These are phyloP conservation scores for Drosophila varians DNA, from an alignment of 1,140 invertebrate genomes.

Conservation along the genomic window DNA sequence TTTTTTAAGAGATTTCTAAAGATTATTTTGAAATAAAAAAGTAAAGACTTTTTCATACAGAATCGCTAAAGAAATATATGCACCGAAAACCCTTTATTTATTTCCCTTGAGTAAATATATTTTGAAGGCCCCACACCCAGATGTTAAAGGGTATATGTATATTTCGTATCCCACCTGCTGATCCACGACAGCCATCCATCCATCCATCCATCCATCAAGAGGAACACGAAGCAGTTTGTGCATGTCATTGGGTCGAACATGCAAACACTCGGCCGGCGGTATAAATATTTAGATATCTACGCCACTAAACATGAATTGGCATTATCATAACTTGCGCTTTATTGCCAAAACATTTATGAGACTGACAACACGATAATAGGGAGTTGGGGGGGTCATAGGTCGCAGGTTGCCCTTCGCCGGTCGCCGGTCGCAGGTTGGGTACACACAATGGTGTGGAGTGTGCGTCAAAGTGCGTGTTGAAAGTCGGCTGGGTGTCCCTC, in stretches of 20 bases:
- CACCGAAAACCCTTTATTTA: no score
- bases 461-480: slow-evolving; percentile 69
- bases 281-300: slow-evolving; percentile 51
- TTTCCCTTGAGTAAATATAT: no score
- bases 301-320: slow-evolving; percentile 68
- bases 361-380: slow-evolving; percentile 10
- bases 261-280: slow-evolving; percentile 31
- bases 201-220: slow-evolving; percentile 18
- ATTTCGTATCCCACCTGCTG: slow-evolving; percentile 33
- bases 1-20: no score
- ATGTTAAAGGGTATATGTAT: neutral
- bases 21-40: no score
- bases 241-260: slow-evolving; percentile 41
- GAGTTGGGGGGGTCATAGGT: neutral
- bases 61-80: no score
- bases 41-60: no score
- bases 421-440: no score
- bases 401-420: no score
- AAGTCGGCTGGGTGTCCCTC: slow-evolving; percentile 32
- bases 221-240: slow-evolving; percentile 8
- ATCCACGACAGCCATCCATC: slow-evolving; percentile 14
- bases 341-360: slow-evolving; percentile 80
- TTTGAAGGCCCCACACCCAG: neutral
- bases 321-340: slow-evolving; percentile 78
- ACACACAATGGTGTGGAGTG: slow-evolving; percentile 1